Conservation (phyloP, 2,113 vertebrate genomes). For the Euleptes europaea region DNA sequence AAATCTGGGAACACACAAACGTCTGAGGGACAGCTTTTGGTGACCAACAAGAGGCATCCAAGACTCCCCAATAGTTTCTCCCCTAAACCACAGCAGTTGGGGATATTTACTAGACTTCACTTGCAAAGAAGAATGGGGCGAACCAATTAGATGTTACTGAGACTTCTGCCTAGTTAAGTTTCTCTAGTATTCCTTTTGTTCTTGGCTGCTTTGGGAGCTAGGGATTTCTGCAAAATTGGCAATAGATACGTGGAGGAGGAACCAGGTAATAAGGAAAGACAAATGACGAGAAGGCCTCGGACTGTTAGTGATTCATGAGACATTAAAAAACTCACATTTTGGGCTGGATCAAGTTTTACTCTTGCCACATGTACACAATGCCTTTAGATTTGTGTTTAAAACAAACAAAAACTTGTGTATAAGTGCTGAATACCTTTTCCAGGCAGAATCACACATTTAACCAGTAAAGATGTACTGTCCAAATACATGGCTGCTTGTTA, state of each 20-base stretch:
- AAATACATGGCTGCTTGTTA: too few species aligned
- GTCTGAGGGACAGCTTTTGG: slow-evolving; percentile 9
- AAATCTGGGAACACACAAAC: slow-evolving; percentile 26
- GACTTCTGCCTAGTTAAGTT: not conserved
- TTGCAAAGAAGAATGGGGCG: slow-evolving; percentile 26
- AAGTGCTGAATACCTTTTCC: too few species aligned
- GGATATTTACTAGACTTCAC: not conserved
- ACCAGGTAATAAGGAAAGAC: not conserved
- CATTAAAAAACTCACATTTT: not conserved
- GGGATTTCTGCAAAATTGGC: not conserved
- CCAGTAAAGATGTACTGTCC: too few species aligned
- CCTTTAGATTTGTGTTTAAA: too few species aligned
- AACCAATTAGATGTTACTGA: slow-evolving; percentile 28
- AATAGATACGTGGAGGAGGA: not conserved
- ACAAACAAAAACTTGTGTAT: too few species aligned
- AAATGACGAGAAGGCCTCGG: not conserved
- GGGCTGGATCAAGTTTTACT: not conserved
- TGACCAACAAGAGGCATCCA: not conserved
- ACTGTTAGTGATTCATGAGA: not conserved
- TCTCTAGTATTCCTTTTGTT: not conserved
- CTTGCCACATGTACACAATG: too few species aligned
- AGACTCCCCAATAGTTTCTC: not conserved
- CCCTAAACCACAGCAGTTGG: not conserved
- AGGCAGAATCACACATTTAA: too few species aligned
- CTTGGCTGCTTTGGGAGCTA: not conserved